Evolutionary conservation across 2,113 vertebrate genomes (phyloP).

Genomic region (Onychostruthus taczanowskii): DNA sequence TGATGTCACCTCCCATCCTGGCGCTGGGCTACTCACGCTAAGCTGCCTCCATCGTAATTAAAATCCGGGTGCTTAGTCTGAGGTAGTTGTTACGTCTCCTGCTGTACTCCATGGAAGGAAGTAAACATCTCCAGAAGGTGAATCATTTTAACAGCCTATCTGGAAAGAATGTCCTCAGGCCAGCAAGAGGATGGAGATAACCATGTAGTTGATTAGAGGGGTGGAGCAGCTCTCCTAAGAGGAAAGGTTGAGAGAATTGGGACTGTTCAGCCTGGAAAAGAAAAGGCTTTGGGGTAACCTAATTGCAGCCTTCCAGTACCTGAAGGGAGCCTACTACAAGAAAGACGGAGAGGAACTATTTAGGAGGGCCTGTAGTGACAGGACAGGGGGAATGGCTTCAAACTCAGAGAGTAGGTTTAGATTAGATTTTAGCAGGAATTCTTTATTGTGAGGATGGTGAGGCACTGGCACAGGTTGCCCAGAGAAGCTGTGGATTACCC

Average conservation of each 20-base stretch:
- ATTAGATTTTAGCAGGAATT: neutral
- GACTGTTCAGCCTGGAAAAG: neutral
- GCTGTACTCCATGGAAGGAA: neutral
- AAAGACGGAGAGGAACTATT: neutral
- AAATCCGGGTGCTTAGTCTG: neutral
- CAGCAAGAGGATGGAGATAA: neutral
- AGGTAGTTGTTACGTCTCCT: neutral
- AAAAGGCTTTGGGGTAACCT: neutral
- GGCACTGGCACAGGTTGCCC: neutral
- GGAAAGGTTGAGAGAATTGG: neutral
- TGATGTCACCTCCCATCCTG: neutral
- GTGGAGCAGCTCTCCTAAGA: neutral
- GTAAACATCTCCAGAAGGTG: constrained; percentile 4
- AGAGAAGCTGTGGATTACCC: neutral
- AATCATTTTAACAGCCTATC: constrained; percentile 12
- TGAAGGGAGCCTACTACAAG: neutral
- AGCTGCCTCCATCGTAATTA: neutral
- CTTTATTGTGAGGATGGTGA: neutral
- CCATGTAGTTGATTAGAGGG: neutral
- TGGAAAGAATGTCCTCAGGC: constrained; percentile 8
- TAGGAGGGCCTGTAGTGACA: neutral
- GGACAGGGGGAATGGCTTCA: neutral
- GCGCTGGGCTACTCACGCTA: neutral
- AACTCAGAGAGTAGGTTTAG: neutral
- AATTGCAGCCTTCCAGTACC: neutral